A percentile compares a stretch with the other conserved stretches of the same genome.
Evolutionary conservation across 2,113 vertebrate species (phyloP).

Genomic region (Tachuris rubrigastra): DNA sequence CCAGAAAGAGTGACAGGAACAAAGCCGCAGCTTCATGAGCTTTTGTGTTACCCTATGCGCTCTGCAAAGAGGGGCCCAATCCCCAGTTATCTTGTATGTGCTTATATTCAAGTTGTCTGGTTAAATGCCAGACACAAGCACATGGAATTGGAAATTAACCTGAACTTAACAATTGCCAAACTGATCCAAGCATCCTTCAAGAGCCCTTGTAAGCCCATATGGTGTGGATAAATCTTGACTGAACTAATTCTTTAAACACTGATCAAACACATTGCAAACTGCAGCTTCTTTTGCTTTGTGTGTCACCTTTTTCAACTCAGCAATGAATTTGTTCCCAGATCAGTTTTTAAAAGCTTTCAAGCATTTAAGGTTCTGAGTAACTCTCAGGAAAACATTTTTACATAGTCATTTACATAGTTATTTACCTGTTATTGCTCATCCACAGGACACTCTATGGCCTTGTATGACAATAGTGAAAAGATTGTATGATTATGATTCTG

Average conservation of each 20-base stretch:
- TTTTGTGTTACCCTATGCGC: fast-evolving
- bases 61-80: not conserved
- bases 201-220: not conserved
- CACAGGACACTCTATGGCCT: fast-evolving
- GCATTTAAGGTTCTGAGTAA: not conserved
- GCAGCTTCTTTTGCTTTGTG: not conserved
- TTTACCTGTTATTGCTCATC: not conserved
- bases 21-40: not conserved
- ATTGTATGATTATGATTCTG: not conserved
- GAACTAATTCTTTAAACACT: not conserved
- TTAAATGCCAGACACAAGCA: not conserved
- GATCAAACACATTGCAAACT: not conserved
- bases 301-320: not conserved
- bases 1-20: not conserved
- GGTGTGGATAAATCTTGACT: not conserved
- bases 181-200: not conserved
- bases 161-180: not conserved
- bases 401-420: not conserved
- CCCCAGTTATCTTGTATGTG: not conserved
- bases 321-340: not conserved
- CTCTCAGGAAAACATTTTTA: not conserved
- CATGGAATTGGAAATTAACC: not conserved
- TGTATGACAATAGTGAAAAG: not conserved
- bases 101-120: not conserved
- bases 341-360: not conserved